Evolutionary conservation across 2,113 vertebrate genomes (phyloP).

Genomic region (Amblyopsis rosae): DNA sequence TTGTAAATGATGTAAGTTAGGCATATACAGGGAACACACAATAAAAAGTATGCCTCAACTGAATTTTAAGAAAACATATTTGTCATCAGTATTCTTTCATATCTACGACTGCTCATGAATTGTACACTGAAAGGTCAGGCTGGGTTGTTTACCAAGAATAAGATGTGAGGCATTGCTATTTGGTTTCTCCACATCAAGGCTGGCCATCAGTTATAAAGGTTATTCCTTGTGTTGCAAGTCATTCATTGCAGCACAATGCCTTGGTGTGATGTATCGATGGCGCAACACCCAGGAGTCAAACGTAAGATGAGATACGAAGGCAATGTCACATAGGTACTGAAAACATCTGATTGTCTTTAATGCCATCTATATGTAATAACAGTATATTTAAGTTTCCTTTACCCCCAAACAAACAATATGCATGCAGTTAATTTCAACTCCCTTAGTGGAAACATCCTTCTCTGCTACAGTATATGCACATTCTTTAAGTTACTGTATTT

Average conservation of each 20-base stretch:
- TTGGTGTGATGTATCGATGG: slow-evolving; percentile 16
- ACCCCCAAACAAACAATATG: neutral
- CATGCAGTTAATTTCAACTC: slow-evolving; percentile 2
- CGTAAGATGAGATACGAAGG: slow-evolving; percentile 18
- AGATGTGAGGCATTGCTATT: slow-evolving; percentile 6
- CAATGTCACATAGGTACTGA: slow-evolving; percentile 8
- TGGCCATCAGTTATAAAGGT: slow-evolving; percentile 32
- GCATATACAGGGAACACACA: neutral
- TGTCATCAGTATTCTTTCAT: no score
- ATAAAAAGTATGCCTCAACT: neutral
- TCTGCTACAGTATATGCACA: neutral
- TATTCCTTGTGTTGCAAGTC: slow-evolving; percentile 27
- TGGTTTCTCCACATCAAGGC: slow-evolving; percentile 11
- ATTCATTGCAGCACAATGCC: slow-evolving; percentile 19
- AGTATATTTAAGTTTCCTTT: no score
- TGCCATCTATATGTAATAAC: neutral
- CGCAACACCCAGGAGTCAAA: slow-evolving; percentile 14
- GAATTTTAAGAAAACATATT: neutral
- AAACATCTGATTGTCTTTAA: neutral
- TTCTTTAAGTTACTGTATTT: neutral
- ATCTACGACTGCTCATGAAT: slow-evolving; percentile 1
- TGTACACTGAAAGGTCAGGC: slow-evolving; percentile 23
- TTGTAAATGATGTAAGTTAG: slow-evolving; percentile 36
- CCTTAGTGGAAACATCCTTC: neutral
- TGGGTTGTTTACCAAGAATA: slow-evolving; percentile 20